Evolutionary conservation across 2,797 vertebrate genomes (phyloP).

Genomic region (Sparidentex hasta): DNA sequence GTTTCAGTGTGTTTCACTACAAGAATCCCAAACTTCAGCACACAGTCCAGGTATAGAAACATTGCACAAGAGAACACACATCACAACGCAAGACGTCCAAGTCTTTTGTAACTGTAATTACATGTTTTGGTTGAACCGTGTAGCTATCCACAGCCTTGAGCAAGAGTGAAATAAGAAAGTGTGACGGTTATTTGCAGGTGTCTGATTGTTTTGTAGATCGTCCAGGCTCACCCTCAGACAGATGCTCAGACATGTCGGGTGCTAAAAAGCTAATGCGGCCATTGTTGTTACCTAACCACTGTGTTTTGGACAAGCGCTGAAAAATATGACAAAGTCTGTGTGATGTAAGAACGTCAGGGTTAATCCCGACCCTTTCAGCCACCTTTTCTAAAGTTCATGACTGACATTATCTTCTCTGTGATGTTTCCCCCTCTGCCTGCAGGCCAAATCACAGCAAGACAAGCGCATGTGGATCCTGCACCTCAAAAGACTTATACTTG

Average conservation of each 20-base stretch:
- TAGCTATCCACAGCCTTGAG: conserved; percentile 39
- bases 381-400: conserved; percentile 39
- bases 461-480: conserved; percentile 98
- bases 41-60: conserved; percentile 93
- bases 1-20: conserved; percentile 98
- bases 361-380: conserved; percentile 38
- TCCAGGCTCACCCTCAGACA: conserved; percentile 36
- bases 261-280: conserved; percentile 50
- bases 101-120: conserved; percentile 33
- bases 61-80: neutral
- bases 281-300: conserved; percentile 65
- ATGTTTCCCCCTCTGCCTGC: conserved; percentile 56
- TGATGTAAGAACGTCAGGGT: conserved; percentile 49
- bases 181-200: conserved; percentile 56
- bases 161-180: conserved; percentile 43
- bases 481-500: conserved; percentile 97
- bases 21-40: conserved; percentile 99
- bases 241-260: conserved; percentile 70
- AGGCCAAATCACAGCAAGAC: conserved; percentile 98
- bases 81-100: conserved; percentile 10
- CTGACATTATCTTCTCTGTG: conserved; percentile 61
- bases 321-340: conserved; percentile 51
- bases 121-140: conserved; percentile 38
- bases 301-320: conserved; percentile 44
- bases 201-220: conserved; percentile 50